Base-by-base conservation (phyloP, 2,113 vertebrate species). In the Trogon surrucura region DNA sequence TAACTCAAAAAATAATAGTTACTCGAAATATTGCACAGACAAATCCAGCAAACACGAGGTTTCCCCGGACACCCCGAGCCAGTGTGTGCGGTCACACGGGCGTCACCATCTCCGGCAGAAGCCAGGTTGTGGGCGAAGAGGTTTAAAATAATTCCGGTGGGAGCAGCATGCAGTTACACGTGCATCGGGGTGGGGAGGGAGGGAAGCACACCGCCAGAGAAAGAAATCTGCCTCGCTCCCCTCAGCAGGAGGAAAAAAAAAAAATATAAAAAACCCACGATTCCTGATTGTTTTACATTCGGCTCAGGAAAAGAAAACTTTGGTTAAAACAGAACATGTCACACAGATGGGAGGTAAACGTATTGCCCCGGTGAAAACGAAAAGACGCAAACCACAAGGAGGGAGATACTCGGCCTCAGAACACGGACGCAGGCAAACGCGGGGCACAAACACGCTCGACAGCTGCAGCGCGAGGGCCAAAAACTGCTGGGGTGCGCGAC, bases 1-100 rank as follows among this genome's bases (percentile, higher is more conserved):
- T 4, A 75, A 86, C 83, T 60, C 57, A 74, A 44, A 27, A 77
- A 22, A 45, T 54, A 75, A 56, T 44, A 48, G 54, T 41, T 41
- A 82, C 51, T 66, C 56, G 41, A 91, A 81, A 78, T 96, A 96
- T 95, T 95, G 93, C 95, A 96, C 95, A 74, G 66, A 87, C 77
- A 56, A 72, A 89, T 71, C 75, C 80, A 78, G 88, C 32, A 34
- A 32, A 16, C 2, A 10, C 7, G 64, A 86, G 56, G 72, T 41
- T 25, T 41, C 71, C 69, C 9, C 20, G 10, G 1, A 4, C 23
- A 0, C 9, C 1, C 45, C 1, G n/a, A 66, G 36, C 19, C 50
- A 4, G 15, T 0, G 36, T 8, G 53, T 16, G 57, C 2, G 5
- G n/a, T 22, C 72, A 34, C 27, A 7, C 44, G 47, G 66, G 65